phyloP scores from a whole-genome alignment of 2,113 vertebrate genomes.

The Grallaria varia region DNA sequence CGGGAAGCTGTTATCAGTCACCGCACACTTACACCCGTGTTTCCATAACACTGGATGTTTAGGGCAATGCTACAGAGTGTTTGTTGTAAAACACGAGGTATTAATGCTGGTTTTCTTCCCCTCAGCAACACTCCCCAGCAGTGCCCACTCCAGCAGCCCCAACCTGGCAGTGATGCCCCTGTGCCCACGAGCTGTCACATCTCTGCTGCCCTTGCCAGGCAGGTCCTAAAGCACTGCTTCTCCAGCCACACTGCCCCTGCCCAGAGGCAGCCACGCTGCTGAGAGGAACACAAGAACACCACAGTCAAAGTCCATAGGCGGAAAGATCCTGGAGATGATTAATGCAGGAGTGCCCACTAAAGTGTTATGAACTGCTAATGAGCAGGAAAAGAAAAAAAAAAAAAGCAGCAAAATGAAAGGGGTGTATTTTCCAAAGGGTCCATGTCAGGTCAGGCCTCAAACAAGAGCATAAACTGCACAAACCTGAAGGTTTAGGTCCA shows the following conservation, averaged over 20 bases:
- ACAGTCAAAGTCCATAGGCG: background rate
- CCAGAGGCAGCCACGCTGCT: background rate
- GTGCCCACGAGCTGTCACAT: background rate
- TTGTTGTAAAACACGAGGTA: background rate
- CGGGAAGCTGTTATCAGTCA: background rate
- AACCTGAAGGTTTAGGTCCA: background rate
- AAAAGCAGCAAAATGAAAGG: background rate
- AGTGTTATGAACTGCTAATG: background rate
- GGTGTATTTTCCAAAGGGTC: background rate
- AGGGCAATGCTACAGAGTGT: slow-evolving; percentile 19
- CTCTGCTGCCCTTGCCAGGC: background rate
- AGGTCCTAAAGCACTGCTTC: background rate
- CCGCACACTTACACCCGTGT: background rate
- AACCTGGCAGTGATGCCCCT: background rate
- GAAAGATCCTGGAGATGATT: background rate
- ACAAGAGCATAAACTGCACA: background rate
- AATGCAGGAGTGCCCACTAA: background rate
- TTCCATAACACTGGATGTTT: slow-evolving; percentile 45
- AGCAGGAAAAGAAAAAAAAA: background rate
- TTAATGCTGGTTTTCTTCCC: background rate
- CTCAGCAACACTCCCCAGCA: background rate
- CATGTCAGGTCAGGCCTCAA: background rate
- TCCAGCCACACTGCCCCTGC: background rate
- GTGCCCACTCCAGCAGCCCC: background rate
- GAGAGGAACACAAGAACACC: background rate